phyloP scores from a whole-genome alignment of 1,140 invertebrate species.

The Chelonus insularis region DNA sequence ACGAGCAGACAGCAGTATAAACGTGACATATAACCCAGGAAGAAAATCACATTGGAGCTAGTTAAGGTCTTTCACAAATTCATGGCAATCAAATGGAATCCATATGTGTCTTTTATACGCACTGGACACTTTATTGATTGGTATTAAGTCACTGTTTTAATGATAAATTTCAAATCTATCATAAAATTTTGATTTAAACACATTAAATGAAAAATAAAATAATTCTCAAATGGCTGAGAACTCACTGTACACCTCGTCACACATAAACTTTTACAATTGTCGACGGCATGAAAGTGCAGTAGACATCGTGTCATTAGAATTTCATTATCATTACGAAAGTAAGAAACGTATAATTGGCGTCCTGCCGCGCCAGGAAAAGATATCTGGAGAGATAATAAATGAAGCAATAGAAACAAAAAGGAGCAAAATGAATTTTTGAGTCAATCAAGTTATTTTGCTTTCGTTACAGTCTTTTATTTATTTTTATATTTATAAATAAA shows the following conservation, averaged over 20 bases:
- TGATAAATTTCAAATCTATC: too few species aligned
- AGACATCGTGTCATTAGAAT: conserved; percentile 54
- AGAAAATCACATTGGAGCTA: conserved; percentile 10
- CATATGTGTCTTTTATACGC: neutral
- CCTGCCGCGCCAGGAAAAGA: conserved; percentile 46
- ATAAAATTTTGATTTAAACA: too few species aligned
- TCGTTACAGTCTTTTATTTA: too few species aligned
- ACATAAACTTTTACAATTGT: conserved; percentile 1
- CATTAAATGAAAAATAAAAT: neutral
- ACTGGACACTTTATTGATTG: neutral
- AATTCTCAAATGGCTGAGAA: too few species aligned
- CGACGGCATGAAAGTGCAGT: conserved; percentile 35
- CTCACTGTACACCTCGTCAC: neutral
- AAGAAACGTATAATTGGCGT: conserved; percentile 51
- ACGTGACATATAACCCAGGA: conserved; percentile 19
- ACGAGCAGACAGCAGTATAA: conserved; percentile 17
- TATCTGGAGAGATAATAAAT: conserved; percentile 33
- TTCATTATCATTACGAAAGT: conserved; percentile 51
- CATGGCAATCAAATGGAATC: neutral
- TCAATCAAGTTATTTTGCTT: too few species aligned
- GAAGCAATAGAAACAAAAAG: neutral
- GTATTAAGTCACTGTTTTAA: too few species aligned
- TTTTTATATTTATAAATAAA: too few species aligned
- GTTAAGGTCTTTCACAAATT: conserved; percentile 2
- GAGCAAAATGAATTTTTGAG: too few species aligned